These are phyloP conservation scores for Phaethon lepturus DNA, from an alignment of 2,113 vertebrate genomes.

Conservation along the genomic window DNA sequence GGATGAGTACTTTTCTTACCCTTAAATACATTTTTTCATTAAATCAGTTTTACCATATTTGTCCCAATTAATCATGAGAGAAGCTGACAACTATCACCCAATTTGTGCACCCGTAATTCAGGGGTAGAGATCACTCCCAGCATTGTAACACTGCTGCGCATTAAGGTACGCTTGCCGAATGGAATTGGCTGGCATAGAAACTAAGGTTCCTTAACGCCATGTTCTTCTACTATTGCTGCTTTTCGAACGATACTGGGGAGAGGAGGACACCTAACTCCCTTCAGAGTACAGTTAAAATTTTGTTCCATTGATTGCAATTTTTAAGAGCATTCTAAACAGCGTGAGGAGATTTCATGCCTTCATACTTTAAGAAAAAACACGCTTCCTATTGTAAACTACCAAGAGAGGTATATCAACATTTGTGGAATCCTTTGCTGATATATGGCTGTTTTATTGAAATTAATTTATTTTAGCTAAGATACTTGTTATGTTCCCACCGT, in stretches of 20 bases:
- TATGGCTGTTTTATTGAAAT: not conserved
- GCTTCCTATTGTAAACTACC: not conserved
- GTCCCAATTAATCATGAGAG: not conserved
- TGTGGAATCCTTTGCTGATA: not conserved
- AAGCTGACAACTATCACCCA: not conserved
- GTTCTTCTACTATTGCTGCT: not conserved
- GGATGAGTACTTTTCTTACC: not conserved
- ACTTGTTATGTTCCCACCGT: not conserved
- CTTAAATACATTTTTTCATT: not conserved
- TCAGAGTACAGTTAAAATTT: not conserved
- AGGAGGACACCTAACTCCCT: not conserved
- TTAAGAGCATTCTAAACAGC: not conserved
- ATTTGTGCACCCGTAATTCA: not conserved
- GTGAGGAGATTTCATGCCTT: not conserved
- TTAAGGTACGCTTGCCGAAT: not conserved
- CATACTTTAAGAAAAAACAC: not conserved
- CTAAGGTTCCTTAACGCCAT: fast-evolving
- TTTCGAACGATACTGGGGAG: not conserved
- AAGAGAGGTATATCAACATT: not conserved
- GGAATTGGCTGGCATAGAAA: not conserved
- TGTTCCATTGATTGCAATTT: not conserved
- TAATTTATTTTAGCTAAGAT: not conserved
- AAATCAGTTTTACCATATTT: not conserved
- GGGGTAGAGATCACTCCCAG: not conserved
- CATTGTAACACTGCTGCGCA: fast-evolving